phyloP scores from a whole-genome alignment of 2,113 vertebrate genomes.

The Murina feae region DNA sequence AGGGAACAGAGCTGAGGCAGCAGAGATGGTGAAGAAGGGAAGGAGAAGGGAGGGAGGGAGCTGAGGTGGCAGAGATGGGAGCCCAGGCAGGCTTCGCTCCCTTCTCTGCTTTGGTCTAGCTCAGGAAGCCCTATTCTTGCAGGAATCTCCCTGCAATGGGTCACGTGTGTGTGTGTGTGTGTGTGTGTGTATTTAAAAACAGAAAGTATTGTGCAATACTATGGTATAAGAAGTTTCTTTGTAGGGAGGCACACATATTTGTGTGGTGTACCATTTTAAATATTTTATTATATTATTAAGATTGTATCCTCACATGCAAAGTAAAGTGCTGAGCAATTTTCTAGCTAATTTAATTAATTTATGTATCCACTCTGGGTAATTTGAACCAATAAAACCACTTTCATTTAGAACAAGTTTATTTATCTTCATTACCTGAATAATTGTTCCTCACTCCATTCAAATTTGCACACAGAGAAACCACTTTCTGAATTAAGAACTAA shows the following conservation, averaged over 20 bases:
- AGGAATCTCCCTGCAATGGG: no score
- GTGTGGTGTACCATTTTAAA: background rate
- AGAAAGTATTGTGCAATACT: background rate
- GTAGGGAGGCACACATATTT: background rate
- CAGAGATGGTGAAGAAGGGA: no score
- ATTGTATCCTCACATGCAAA: background rate
- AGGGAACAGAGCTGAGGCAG: no score
- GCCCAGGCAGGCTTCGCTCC: no score
- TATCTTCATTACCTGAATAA: conserved; percentile 39
- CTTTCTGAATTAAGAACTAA: conserved; percentile 27
- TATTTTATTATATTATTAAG: conserved; percentile 1
- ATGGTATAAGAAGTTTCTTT: background rate
- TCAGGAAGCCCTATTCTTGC: no score
- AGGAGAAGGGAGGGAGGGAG: no score
- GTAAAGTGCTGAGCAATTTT: conserved; percentile 23
- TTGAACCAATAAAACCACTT: conserved; percentile 44
- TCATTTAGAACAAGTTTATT: conserved; percentile 43
- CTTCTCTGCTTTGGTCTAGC: no score
- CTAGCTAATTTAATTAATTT: conserved; percentile 51
- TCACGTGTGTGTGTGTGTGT: no score
- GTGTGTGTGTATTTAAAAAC: no score
- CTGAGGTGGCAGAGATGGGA: no score
- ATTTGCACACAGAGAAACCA: background rate
- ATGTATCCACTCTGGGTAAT: conserved; percentile 3
- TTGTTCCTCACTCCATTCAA: background rate